These are phyloP conservation scores for Oscheius myriophilus DNA, from an alignment of 2,888 invertebrate genomes.

Conservation along the genomic window DNA sequence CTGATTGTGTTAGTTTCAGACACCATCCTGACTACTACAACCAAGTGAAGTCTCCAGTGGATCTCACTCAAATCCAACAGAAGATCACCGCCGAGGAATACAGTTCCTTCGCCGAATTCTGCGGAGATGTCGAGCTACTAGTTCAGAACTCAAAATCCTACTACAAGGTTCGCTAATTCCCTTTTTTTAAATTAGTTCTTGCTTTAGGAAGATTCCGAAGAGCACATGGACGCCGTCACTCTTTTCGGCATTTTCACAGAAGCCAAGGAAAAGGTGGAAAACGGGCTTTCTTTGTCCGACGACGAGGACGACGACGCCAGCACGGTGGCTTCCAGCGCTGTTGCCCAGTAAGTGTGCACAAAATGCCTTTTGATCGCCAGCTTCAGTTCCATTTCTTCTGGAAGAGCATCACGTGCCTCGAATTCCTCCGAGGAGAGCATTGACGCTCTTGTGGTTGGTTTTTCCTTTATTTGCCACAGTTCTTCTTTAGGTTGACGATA, in stretches of 20 bases:
- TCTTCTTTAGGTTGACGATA: conserved; percentile 77
- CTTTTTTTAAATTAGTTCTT: not conserved
- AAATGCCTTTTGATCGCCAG: not conserved
- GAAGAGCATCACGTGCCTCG: conserved; percentile 18
- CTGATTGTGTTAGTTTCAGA: too few species aligned
- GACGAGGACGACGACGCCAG: conserved; percentile 30
- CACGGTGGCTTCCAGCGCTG: conserved; percentile 19
- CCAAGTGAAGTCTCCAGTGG: conserved; percentile 92
- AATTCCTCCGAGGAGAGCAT: conserved; percentile 19
- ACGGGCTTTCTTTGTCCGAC: conserved; percentile 35
- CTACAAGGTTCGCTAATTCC: conserved; percentile 79
- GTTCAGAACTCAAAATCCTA: conserved; percentile 94
- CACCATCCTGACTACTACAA: conserved; percentile 74
- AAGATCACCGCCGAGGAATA: conserved; percentile 97
- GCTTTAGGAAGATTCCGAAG: conserved; percentile 80
- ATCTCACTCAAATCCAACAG: conserved; percentile 91
- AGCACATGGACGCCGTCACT: conserved; percentile 88
- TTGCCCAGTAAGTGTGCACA: conserved; percentile 28
- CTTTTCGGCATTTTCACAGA: conserved; percentile 80
- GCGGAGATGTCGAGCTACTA: conserved; percentile 87
- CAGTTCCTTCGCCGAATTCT: conserved; percentile 88
- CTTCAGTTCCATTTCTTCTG: conserved; percentile 26
- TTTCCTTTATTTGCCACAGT: not conserved
- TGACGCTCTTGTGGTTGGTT: conserved; percentile 12
- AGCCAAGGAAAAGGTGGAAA: conserved; percentile 36